A percentile compares a stretch with the other conserved stretches of the same genome.
phyloP scores from a whole-genome alignment of 2,888 invertebrate species.

The Silvanus unidentatus region DNA sequence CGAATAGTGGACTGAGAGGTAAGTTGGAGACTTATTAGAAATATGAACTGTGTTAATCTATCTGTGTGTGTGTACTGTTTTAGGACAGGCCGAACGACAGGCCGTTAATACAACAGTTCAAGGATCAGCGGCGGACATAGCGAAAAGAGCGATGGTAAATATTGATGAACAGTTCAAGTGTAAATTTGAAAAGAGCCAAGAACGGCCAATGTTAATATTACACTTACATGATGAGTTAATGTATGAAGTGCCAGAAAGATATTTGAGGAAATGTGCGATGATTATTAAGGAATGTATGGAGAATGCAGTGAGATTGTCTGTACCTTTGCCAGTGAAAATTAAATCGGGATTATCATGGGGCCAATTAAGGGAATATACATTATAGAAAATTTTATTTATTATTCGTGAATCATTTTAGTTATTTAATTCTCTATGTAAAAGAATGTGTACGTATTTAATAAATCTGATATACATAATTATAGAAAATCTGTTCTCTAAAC shows the following conservation, averaged over 20 bases:
- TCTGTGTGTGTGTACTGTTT: too few species aligned
- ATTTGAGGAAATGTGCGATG: conserved; percentile 53
- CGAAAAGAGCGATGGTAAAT: conserved; percentile 81
- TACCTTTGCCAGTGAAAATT: conserved; percentile 84
- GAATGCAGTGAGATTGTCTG: conserved; percentile 60
- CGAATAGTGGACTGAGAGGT: conserved; percentile 56
- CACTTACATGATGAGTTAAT: conserved; percentile 96
- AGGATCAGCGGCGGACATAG: conserved; percentile 94
- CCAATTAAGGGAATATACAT: conserved; percentile 41
- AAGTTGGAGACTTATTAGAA: conserved; percentile 30
- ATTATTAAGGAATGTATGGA: conserved; percentile 78
- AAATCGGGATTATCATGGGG: conserved; percentile 83
- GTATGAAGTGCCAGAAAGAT: conserved; percentile 70
- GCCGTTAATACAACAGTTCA: conserved; percentile 94
- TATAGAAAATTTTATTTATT: conserved; percentile 19
- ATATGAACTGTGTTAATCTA: too few species aligned
- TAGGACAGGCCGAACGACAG: conserved; percentile 87
- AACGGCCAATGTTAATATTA: conserved; percentile 65
- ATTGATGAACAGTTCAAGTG: conserved; percentile 58
- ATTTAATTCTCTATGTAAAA: too few species aligned
- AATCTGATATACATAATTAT: too few species aligned
- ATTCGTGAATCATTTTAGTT: too few species aligned
- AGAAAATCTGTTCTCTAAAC: too few species aligned
- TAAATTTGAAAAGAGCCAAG: conserved; percentile 41
- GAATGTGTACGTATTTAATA: too few species aligned